phyloP scores from a whole-genome alignment of 2,797 vertebrate species.

The Xenentodon cancila region DNA sequence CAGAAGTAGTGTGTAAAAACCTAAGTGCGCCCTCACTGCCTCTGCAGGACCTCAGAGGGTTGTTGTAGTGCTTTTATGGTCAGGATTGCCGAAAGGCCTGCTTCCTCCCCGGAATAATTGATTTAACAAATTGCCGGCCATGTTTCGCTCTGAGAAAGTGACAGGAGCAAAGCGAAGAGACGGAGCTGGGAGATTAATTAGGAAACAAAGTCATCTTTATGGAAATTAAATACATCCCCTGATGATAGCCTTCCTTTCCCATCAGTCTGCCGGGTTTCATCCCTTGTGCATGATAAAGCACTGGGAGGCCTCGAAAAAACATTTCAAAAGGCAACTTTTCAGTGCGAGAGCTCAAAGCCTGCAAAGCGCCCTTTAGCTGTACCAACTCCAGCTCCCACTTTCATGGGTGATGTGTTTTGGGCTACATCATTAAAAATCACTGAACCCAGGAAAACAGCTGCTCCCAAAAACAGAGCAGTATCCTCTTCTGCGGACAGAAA shows the following conservation, averaged over 20 bases:
- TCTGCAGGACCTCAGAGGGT: not conserved
- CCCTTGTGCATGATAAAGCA: constrained; percentile 62
- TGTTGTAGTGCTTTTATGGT: constrained; percentile 11
- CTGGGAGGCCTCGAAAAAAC: constrained; percentile 63
- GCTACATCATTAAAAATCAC: constrained; percentile 55
- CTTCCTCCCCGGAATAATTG: constrained; percentile 78
- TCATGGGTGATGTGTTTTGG: constrained; percentile 65
- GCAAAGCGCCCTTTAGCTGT: constrained; percentile 51
- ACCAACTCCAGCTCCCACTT: constrained; percentile 55
- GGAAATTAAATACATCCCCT: constrained; percentile 81
- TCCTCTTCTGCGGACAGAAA: constrained; percentile 22
- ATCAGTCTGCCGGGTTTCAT: constrained; percentile 58
- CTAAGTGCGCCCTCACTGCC: too few relatives aligned
- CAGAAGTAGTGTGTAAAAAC: too few relatives aligned
- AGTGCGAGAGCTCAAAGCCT: constrained; percentile 37
- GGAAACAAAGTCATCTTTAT: constrained; percentile 82
- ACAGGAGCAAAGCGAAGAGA: constrained; percentile 76
- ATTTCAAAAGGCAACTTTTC: constrained; percentile 53
- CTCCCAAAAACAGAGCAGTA: constrained; percentile 51
- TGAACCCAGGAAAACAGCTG: constrained; percentile 67
- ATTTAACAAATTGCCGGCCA: constrained; percentile 83
- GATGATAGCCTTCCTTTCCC: constrained; percentile 70
- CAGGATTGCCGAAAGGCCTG: constrained; percentile 48
- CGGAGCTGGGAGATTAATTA: constrained; percentile 82
- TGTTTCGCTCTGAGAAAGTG: constrained; percentile 82